phyloP scores from a whole-genome alignment of 2,888 invertebrate species.

The Apamea monoglypha region DNA sequence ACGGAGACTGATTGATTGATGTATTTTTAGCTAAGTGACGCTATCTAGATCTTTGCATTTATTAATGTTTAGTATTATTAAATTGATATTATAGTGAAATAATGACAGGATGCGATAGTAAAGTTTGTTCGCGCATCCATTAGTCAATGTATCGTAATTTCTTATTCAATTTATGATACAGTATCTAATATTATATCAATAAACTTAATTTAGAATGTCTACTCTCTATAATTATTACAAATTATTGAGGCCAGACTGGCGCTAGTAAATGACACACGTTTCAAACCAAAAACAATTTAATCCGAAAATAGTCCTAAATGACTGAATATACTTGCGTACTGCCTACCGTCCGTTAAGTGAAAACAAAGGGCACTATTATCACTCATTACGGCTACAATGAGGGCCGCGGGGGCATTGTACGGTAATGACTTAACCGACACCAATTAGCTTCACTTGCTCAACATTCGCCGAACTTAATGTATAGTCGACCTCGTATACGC shows the following conservation, averaged over 20 bases:
- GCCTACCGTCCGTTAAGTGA: constrained; percentile 63
- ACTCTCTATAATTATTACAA: constrained; percentile 1
- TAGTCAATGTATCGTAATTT: constrained; percentile 40
- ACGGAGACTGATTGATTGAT: constrained; percentile 58
- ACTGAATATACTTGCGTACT: constrained; percentile 43
- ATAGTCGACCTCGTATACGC: neutral
- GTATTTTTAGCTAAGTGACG: constrained; percentile 55
- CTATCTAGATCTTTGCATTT: constrained; percentile 60
- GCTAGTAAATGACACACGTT: neutral
- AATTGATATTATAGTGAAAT: constrained; percentile 41
- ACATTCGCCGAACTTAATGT: constrained; percentile 59
- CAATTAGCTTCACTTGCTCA: constrained; percentile 74
- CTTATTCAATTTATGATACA: constrained; percentile 25
- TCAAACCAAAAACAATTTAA: neutral
- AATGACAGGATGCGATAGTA: constrained; percentile 34
- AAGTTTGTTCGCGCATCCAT: constrained; percentile 32
- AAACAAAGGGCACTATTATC: constrained; percentile 77
- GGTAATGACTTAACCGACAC: constrained; percentile 69
- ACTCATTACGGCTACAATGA: constrained; percentile 78
- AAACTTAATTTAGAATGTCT: constrained; percentile 8
- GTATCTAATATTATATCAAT: constrained; percentile 9
- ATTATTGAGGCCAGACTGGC: neutral
- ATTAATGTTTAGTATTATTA: constrained; percentile 31
- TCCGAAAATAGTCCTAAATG: constrained; percentile 35
- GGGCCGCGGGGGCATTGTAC: constrained; percentile 74